Conservation (phyloP, 37 sponge, comb jelly and placozoan genomes). For the Diacarnus erythraeanus region DNA sequence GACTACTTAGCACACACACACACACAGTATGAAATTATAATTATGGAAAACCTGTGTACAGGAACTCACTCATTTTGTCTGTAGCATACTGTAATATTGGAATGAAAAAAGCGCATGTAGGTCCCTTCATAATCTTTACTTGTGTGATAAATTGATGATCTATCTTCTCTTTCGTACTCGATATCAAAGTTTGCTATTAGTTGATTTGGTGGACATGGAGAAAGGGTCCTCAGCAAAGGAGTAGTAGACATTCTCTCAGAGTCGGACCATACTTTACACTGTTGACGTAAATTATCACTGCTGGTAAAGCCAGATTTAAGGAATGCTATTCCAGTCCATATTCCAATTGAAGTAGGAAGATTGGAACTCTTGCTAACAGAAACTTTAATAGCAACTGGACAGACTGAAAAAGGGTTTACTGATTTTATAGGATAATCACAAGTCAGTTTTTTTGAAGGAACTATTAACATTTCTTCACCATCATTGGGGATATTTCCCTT, state of each 20-base stretch:
- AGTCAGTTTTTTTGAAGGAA: neutral
- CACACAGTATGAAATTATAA: too few relatives aligned
- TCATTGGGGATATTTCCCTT: neutral
- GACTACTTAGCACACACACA: too few relatives aligned
- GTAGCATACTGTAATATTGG: neutral
- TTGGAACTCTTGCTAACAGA: neutral
- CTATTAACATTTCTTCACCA: neutral
- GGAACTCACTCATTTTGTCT: neutral
- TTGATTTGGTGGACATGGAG: neutral
- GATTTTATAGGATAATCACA: neutral
- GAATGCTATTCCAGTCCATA: neutral
- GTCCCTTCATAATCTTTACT: neutral
- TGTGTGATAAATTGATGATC: neutral
- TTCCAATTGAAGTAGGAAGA: neutral
- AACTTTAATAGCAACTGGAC: neutral
- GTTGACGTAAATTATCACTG: neutral
- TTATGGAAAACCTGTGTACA: too few relatives aligned
- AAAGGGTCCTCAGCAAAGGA: neutral
- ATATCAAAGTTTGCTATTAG: neutral
- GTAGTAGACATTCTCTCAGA: neutral
- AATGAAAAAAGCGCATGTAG: conserved; percentile 1
- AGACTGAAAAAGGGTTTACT: neutral
- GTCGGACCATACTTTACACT: neutral
- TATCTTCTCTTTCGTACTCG: neutral
- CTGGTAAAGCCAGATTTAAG: neutral